phyloP scores from a whole-genome alignment of 2,797 vertebrate genomes.

The Acropternis orthonyx region DNA sequence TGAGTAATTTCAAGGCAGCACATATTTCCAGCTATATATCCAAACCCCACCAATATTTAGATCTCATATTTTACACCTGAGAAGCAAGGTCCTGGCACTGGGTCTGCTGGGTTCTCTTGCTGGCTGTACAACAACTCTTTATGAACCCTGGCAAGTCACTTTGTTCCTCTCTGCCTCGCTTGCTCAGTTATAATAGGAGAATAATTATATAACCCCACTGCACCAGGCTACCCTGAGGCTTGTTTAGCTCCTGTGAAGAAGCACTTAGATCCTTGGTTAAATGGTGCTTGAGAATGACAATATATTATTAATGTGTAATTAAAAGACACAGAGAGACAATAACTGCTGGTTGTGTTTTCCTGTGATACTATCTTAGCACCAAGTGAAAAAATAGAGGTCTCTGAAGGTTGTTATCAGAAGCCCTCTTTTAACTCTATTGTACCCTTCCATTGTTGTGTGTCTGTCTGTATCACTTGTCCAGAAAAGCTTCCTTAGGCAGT shows the following conservation, averaged over 20 bases:
- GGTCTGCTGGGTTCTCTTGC: not conserved
- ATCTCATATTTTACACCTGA: not conserved
- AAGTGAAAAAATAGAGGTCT: not conserved
- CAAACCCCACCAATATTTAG: not conserved
- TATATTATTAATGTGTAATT: conserved; percentile 47
- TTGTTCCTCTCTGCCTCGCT: conserved; percentile 21
- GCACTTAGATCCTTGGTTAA: conserved; percentile 37
- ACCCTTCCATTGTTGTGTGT: not conserved
- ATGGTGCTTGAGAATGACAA: conserved; percentile 27
- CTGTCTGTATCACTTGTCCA: not conserved
- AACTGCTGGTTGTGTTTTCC: conserved; percentile 3
- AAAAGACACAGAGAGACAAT: not conserved
- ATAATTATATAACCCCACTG: conserved; percentile 49
- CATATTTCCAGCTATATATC: not conserved
- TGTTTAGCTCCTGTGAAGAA: not conserved
- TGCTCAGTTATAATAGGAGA: conserved; percentile 10
- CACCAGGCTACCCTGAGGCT: conserved; percentile 28
- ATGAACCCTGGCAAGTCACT: not conserved
- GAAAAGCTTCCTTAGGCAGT: not conserved
- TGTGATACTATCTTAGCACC: not conserved
- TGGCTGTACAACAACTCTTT: not conserved
- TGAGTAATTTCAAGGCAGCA: not conserved
- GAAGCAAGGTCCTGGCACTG: not conserved
- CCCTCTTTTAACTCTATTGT: not conserved
- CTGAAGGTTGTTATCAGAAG: not conserved